Base-by-base conservation (phyloP, 2,888 invertebrate genomes). In the Caenorhabditis sp. region DNA sequence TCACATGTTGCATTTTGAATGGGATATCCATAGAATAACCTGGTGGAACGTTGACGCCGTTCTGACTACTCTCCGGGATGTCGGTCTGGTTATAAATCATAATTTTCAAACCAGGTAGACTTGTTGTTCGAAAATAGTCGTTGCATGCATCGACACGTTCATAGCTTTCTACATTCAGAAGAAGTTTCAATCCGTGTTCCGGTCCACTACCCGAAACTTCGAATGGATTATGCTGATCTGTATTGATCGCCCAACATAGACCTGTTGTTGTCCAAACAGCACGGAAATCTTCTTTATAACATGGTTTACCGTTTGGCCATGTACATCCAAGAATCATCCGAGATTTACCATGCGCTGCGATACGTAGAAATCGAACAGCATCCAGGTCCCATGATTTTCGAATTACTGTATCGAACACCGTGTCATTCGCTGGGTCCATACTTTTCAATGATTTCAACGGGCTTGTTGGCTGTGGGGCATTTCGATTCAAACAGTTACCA, bases 11-110 rank as follows among this genome's bases (percentile, higher is more conserved):
- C 82, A 85, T 86, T 64, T 84, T 76, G 74, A 87, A 83, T 17
- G 86, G 86, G 66, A 86, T 85, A 62, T 87, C 86, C 83, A 85
- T 86, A 0, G 86, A 82, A 66, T 81, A 87, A 14, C 86, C 86
- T 14, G 86, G 78, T 12, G 86, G 86, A 3, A 87, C 84, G 65
- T 86, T 86, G 6, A 86, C 86, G 10, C 86, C 86, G 64, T 84
- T 83, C 61, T 79, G 65, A 59, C 77, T 81, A 31, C 82, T 83
- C 36, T 82, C 78, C 2, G 86, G 83, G 43, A 84, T 65, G 66
- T 87, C 83, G 8, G 86, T 86, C 61, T 86, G 86, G 62, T 86
- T 86, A 74, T 83, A 85, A 58, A 83, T 83, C 26, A 85, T 65
- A 27, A 86, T 83, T 69, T 86, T 83, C 19, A 86, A 43, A 8